These are phyloP conservation scores for Dendrolimus houi DNA, from an alignment of 2,888 invertebrate species.

Conservation along the genomic window DNA sequence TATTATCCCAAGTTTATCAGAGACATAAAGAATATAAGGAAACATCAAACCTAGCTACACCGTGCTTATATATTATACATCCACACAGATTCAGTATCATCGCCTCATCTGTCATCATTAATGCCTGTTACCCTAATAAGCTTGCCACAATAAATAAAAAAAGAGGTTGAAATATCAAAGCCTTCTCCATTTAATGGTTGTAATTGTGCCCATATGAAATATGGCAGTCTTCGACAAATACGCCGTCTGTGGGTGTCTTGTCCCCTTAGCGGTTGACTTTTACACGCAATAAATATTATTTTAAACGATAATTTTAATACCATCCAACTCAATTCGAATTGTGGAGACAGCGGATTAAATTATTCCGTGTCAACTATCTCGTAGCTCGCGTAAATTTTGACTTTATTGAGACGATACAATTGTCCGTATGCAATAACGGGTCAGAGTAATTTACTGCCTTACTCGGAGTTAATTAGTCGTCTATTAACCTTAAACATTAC, in stretches of 20 bases:
- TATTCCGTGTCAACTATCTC: too few relatives aligned
- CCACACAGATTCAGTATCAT: background rate
- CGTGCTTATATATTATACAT: background rate
- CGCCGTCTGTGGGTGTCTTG: conserved; percentile 43
- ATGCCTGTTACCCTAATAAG: conserved; percentile 72
- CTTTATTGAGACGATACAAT: too few relatives aligned
- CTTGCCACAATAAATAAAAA: conserved; percentile 67
- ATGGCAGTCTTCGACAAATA: conserved; percentile 48
- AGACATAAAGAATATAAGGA: too few relatives aligned
- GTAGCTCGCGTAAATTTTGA: too few relatives aligned
- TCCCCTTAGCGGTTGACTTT: conserved; percentile 60
- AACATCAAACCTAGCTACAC: background rate
- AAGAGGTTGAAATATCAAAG: conserved; percentile 56
- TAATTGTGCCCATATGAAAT: conserved; percentile 72
- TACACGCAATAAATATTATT: conserved; percentile 64
- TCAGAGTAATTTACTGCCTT: too few relatives aligned
- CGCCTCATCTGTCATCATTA: conserved; percentile 72
- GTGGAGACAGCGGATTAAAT: too few relatives aligned
- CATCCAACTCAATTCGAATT: conserved; percentile 1
- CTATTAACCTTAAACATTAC: too few relatives aligned
- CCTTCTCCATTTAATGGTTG: conserved; percentile 68
- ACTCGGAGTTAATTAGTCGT: too few relatives aligned
- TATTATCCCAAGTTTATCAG: too few relatives aligned
- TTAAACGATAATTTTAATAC: conserved; percentile 61
- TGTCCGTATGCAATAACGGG: too few relatives aligned